phyloP scores from a whole-genome alignment of 2,797 vertebrate genomes.

The Syngnathus rostellatus region DNA sequence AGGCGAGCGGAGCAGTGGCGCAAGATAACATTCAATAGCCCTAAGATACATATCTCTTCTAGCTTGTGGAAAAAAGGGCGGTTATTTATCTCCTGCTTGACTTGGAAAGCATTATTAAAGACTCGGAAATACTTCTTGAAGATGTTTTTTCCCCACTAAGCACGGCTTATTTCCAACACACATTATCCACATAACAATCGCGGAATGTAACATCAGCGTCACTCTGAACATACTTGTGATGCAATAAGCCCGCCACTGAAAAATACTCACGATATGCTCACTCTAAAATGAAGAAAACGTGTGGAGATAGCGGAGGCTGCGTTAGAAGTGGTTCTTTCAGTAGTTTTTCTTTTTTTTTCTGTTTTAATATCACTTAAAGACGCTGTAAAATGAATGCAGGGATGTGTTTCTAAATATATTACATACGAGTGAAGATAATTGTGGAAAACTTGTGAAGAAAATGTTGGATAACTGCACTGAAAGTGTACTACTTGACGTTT shows the following conservation, averaged over 20 bases:
- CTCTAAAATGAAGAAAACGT: neutral
- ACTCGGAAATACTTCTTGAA: neutral
- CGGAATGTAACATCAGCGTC: neutral
- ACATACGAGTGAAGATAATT: too few relatives aligned
- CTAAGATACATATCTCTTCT: constrained; percentile 39
- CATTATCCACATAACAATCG: neutral
- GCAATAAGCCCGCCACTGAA: neutral
- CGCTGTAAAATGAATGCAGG: neutral
- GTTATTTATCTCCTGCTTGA: constrained; percentile 46
- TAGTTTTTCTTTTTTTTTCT: neutral
- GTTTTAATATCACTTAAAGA: too few relatives aligned
- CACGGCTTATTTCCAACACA: neutral
- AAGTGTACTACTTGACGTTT: too few relatives aligned
- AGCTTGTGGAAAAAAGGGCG: constrained; percentile 23
- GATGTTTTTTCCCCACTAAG: neutral
- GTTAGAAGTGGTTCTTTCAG: neutral
- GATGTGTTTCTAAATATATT: too few relatives aligned
- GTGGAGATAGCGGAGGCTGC: neutral
- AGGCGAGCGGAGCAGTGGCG: constrained; percentile 39
- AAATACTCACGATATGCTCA: neutral
- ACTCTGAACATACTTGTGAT: neutral
- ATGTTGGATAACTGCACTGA: too few relatives aligned
- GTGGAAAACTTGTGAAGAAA: too few relatives aligned
- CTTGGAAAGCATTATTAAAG: neutral
- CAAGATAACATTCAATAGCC: constrained; percentile 53